Conservation (phyloP, 2,888 invertebrate species). For the Enoplolaimus lenunculus region DNA sequence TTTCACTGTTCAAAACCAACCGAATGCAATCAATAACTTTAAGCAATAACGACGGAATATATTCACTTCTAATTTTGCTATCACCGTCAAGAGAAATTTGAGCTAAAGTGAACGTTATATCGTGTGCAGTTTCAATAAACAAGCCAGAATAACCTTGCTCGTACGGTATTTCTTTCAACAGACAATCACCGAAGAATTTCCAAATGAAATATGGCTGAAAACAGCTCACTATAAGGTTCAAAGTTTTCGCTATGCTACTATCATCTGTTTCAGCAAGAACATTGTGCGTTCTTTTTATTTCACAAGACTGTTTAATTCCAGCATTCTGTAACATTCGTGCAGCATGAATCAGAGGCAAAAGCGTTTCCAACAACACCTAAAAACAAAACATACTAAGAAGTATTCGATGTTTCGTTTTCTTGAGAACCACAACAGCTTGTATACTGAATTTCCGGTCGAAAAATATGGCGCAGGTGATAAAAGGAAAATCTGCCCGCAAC, state of each 20-base stretch:
- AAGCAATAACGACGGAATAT: constrained; percentile 58
- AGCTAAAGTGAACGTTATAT: not conserved
- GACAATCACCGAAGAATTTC: constrained; percentile 54
- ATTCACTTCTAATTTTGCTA: constrained; percentile 60
- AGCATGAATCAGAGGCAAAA: not conserved
- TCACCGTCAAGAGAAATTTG: constrained; percentile 51
- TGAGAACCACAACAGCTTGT: too few relatives aligned
- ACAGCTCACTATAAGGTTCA: constrained; percentile 65
- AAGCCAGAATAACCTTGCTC: not conserved
- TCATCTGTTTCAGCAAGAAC: not conserved
- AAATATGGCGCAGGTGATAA: too few relatives aligned
- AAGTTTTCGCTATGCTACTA: constrained; percentile 57
- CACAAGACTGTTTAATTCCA: not conserved
- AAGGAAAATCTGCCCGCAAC: too few relatives aligned
- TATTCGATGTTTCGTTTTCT: too few relatives aligned
- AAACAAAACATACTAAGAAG: too few relatives aligned
- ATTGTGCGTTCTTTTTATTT: too few relatives aligned
- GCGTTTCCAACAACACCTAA: not conserved
- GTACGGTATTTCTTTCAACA: not conserved
- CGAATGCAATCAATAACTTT: not conserved
- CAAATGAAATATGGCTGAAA: constrained; percentile 72
- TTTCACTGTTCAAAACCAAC: not conserved
- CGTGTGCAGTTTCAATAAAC: not conserved
- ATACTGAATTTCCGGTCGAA: too few relatives aligned
- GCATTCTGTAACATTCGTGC: not conserved